Percentiles rank a stretch among this genome's conserved stretches.
Conservation (phyloP, 2,113 vertebrate species). For the Aramus guarauna region DNA sequence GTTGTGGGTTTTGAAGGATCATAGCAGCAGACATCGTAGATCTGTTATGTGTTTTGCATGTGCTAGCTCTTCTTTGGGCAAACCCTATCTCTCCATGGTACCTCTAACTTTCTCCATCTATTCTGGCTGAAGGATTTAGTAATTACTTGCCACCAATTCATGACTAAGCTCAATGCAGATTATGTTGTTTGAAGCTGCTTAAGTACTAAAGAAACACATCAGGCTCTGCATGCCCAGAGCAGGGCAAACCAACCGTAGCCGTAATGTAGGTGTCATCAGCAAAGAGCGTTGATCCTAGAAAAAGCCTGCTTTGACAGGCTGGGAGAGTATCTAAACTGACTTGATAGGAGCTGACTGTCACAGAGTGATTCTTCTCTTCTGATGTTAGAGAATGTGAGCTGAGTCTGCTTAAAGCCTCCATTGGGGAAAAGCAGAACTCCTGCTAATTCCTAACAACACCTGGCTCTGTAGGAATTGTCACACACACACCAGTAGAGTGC, state of each 20-base stretch:
- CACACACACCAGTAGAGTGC: neutral
- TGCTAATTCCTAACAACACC: neutral
- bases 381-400: neutral
- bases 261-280: neutral
- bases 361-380: neutral
- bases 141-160: neutral
- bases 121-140: neutral
- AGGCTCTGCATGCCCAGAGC: neutral
- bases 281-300: neutral
- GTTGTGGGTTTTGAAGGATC: neutral
- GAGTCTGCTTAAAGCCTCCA: neutral
- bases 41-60: neutral
- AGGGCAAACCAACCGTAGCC: neutral
- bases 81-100: neutral
- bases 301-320: neutral
- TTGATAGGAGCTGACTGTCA: neutral
- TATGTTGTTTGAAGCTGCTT: neutral
- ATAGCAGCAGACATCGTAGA: neutral
- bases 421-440: neutral
- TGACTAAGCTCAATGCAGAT: neutral
- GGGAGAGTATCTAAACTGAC: neutral
- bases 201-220: neutral
- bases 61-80: neutral
- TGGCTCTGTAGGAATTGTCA: neutral
- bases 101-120: neutral